Evolutionary conservation across 2,888 invertebrate species (phyloP).

Genomic region (Polymixis lichenea): DNA sequence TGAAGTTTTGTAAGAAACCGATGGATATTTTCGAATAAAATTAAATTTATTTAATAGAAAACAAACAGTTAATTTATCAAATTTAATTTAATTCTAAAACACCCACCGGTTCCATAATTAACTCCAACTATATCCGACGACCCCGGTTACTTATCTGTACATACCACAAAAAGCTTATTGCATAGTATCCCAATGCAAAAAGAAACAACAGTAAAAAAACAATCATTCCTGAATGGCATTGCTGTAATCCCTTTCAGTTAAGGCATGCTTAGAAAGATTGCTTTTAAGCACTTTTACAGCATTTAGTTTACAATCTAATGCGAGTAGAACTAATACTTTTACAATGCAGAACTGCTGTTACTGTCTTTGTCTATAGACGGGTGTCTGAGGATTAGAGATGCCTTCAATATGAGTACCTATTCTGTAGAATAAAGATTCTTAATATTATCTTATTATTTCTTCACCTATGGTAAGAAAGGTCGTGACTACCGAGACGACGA

Average conservation of each 20-base stretch:
- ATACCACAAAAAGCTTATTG: background rate
- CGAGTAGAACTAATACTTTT: slow-evolving; percentile 39
- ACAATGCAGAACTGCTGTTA: background rate
- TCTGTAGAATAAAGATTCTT: no score
- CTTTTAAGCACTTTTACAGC: slow-evolving; percentile 32
- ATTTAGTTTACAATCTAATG: slow-evolving; percentile 43
- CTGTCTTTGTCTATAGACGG: background rate
- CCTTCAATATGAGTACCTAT: background rate
- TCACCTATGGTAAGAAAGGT: no score
- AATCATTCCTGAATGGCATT: background rate
- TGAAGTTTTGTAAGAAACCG: no score
- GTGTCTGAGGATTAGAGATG: slow-evolving; percentile 19
- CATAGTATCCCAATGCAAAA: background rate
- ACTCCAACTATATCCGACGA: no score
- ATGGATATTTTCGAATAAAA: no score
- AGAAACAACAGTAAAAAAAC: background rate
- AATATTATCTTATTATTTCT: no score
- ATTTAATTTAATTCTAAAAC: no score
- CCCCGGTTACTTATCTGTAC: no score
- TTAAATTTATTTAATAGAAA: no score
- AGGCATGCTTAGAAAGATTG: slow-evolving; percentile 26
- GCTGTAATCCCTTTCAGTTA: slow-evolving; percentile 27
- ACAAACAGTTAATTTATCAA: no score
- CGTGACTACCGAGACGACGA: no score
- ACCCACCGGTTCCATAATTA: no score